Base-by-base conservation (phyloP, 2,113 vertebrate genomes). In the Gnathonemus longibarbis region DNA sequence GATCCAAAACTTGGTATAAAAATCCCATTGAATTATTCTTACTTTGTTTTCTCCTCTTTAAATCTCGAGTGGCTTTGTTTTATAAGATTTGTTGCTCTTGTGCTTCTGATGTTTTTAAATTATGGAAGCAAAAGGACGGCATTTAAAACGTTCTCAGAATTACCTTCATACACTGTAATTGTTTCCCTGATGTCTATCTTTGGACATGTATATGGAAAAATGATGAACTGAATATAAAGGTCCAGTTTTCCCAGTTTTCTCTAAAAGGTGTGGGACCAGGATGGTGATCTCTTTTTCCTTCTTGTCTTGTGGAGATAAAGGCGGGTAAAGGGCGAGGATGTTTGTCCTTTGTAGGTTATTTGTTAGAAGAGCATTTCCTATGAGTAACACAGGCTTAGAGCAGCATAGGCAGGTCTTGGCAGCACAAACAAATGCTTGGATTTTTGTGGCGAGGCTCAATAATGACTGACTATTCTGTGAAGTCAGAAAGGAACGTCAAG, bases 271-370 rank as follows among this genome's bases (percentile, higher is more conserved):
- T 70, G n/a, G 74, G 84, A 89, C 56, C 39, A 74, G 21, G 49
- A 49, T 83, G 39, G 87, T 84, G 90, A 91, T 90, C 88, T 90
- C 90, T 90, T 89, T 92, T 90, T 90, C 88, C 48, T 91, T 83
- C 74, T 56, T 58, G 74, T 87, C 91, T 24, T 89, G 62, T 83
- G 85, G 89, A 89, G 91, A 92, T 91, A 90, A 83, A 62, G 84
- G 35, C 83, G 42, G 88, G 53, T 89, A 90, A 92, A 90, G 84
- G 83, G 87, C 83, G 84, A 87, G 86, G 42, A 89, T 91, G 89
- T 91, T 85, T 90, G 90, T 91, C 88, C 53, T 91, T 89, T 88
- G 90, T 89, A 89, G 77, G 89, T 83, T 87, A 88, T 77, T 90
- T 74, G 56, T 89, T 91, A 62, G 31, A 91, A 84, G 74, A 66